Conservation (phyloP, 2,888 invertebrate species). For the Scaptomyza flava region DNA sequence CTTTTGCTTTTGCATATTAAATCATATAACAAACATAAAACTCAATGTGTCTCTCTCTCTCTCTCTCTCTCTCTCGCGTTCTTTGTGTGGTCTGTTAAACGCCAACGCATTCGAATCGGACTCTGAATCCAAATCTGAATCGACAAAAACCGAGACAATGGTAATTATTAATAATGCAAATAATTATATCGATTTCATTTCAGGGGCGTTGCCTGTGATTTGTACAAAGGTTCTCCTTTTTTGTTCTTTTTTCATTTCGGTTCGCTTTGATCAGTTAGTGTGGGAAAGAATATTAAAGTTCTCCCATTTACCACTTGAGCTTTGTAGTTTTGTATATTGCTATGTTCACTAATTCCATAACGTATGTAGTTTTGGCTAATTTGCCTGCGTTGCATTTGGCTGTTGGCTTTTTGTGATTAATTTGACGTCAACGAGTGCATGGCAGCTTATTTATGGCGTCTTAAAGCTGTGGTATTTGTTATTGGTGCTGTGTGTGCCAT, state of each 20-base stretch:
- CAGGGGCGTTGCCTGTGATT: slow-evolving; percentile 73
- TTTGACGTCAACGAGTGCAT: slow-evolving; percentile 77
- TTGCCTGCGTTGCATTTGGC: slow-evolving; percentile 70
- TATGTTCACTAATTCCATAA: slow-evolving; percentile 48
- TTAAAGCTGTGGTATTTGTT: slow-evolving; percentile 26
- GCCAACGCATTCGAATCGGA: slow-evolving; percentile 65
- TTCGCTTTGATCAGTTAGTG: slow-evolving; percentile 60
- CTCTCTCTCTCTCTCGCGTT: background rate
- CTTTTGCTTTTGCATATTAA: slow-evolving; percentile 61
- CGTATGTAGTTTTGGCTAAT: slow-evolving; percentile 54
- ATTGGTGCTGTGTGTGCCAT: slow-evolving; percentile 32
- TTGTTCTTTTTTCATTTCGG: slow-evolving; percentile 51
- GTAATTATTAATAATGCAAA: slow-evolving; percentile 79
- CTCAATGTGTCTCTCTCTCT: slow-evolving; percentile 19
- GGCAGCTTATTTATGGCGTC: slow-evolving; percentile 70
- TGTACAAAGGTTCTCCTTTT: slow-evolving; percentile 44
- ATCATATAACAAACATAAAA: slow-evolving; percentile 13
- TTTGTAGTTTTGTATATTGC: slow-evolving; percentile 31
- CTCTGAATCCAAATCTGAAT: slow-evolving; percentile 24
- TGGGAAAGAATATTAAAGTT: slow-evolving; percentile 64
- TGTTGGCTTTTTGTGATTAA: slow-evolving; percentile 63
- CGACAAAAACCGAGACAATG: slow-evolving; percentile 56
- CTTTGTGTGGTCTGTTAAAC: slow-evolving; percentile 61
- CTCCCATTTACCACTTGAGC: slow-evolving; percentile 70
- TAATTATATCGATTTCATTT: slow-evolving; percentile 77